Evolutionary conservation across 2,797 vertebrate genomes (phyloP).

Genomic region (Platyrinchus mystaceus): DNA sequence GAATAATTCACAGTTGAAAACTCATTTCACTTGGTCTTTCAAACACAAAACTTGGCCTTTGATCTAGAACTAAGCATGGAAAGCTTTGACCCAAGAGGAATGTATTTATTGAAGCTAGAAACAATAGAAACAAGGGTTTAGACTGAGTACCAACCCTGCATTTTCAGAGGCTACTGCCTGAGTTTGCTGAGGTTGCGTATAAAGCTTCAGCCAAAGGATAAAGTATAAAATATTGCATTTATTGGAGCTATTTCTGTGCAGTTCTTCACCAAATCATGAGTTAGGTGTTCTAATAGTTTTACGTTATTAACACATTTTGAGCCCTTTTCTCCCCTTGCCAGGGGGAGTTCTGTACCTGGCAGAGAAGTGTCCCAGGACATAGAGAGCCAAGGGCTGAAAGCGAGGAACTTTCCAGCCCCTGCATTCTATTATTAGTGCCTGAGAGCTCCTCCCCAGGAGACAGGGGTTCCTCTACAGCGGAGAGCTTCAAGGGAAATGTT

Average conservation of each 20-base stretch:
- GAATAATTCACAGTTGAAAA: conserved; percentile 7
- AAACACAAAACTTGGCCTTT: neutral
- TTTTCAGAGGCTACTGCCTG: neutral
- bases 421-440: neutral
- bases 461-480: neutral
- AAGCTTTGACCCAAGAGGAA: conserved; percentile 3
- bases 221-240: neutral
- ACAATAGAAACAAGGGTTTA: neutral
- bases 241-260: neutral
- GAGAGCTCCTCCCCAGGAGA: neutral
- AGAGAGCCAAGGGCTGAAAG: neutral
- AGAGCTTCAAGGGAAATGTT: neutral
- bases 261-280: neutral
- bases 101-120: conserved; percentile 6
- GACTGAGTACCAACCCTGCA: neutral
- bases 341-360: neutral
- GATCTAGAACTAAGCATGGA: neutral
- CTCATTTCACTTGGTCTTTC: neutral
- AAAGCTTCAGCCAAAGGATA: neutral
- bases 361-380: neutral
- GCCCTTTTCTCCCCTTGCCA: neutral
- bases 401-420: neutral
- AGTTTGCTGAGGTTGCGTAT: neutral
- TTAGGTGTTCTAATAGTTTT: neutral
- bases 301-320: neutral